Base-by-base conservation (phyloP, 2,113 vertebrate genomes). In the Menura novaehollandiae region DNA sequence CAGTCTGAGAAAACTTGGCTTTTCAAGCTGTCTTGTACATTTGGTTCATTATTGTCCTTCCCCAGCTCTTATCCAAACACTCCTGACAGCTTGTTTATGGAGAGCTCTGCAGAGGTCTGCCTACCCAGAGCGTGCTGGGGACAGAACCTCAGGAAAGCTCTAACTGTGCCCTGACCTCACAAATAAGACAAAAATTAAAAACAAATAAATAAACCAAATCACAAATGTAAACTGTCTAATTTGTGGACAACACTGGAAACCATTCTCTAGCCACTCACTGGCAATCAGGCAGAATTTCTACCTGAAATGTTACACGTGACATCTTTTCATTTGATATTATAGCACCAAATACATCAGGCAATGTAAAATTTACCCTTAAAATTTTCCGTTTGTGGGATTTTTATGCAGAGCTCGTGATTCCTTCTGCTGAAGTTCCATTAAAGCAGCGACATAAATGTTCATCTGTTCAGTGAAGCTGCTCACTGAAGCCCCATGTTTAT, bases 41-140 rank as follows among this genome's bases (percentile, higher is more conserved):
- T 85, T 49, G 26, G 89, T 91, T 96, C 96, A 94, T 96, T 92
- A 90, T 92, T 95, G 79, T 95, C 93, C 77, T 93, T 85, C 78
- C 67, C 91, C 49, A 41, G 63, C 55, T 89, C 86, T 97, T 97
- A 91, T 91, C 95, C 96, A 97, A 98, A 98, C 96, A 97, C 84
- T 47, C 53, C 62, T 68, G 95, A 97, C 92, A 95, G 93, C 16
- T 68, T 93, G 96, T 97, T 97, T 97, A 96, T 46, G 19, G 88
- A 95, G 93, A 82, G 84, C 71, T 88, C 89, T 55, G 93, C 91
- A 66, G 87, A 84, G 59, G 76, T 35, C 96, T 94, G 69, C 88
- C 80, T 39, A 10, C 13, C 19, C 95, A n/a, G 52, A 69, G 55
- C 9, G 51, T 27, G 52, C 94, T 11, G 94, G 76, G 95, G 95